Conservation (phyloP, 1,140 invertebrate species). For the Monochamus saltuarius region DNA sequence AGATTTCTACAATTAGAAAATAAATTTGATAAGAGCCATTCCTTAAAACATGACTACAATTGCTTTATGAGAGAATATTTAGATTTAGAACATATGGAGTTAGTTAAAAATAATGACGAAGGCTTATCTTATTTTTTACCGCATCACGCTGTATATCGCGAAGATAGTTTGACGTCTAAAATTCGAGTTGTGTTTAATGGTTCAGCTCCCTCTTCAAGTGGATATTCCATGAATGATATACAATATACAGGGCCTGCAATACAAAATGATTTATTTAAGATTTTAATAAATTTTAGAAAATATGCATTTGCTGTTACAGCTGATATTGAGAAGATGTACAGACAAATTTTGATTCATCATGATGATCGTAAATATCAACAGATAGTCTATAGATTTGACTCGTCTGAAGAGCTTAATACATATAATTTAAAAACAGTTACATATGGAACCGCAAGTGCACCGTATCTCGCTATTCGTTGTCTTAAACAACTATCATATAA, state of each 20-base stretch:
- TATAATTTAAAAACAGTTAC: not conserved
- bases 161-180: too few relatives aligned
- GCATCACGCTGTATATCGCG: too few relatives aligned
- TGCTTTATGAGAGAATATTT: too few relatives aligned
- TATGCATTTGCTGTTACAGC: constrained; percentile 33
- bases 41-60: too few relatives aligned
- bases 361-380: constrained; percentile 4
- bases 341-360: not conserved
- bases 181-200: constrained; percentile 34
- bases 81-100: too few relatives aligned
- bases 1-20: too few relatives aligned
- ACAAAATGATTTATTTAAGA: constrained; percentile 39
- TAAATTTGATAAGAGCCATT: too few relatives aligned
- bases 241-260: constrained; percentile 43
- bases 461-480: not conserved
- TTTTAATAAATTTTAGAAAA: constrained; percentile 42
- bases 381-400: not conserved
- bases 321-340: constrained; percentile 28
- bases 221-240: constrained; percentile 40
- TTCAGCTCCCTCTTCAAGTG: constrained; percentile 22
- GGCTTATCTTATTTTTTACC: too few relatives aligned
- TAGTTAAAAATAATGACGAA: too few relatives aligned
- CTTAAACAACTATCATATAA: not conserved
- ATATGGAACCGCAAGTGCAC: not conserved
- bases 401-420: not conserved